phyloP scores from a whole-genome alignment of 92 coral and sea anemone species.

The Chrysogorgia sp. region DNA sequence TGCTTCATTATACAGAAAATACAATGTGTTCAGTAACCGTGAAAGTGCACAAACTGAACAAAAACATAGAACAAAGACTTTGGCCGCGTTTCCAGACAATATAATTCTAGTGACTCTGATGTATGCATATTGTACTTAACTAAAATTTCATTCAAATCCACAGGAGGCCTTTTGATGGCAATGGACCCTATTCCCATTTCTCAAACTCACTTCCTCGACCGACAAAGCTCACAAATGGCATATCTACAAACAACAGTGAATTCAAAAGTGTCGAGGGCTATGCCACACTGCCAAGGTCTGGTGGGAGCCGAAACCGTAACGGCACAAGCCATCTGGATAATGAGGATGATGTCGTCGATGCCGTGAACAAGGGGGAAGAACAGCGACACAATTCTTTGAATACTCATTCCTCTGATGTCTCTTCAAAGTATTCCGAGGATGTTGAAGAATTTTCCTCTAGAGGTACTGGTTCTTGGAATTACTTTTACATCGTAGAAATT shows the following conservation, averaged over 20 bases:
- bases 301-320: conserved; percentile 27
- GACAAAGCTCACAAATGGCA: conserved; percentile 19
- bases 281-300: conserved; percentile 82
- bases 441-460: conserved; percentile 8
- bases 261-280: conserved; percentile 49
- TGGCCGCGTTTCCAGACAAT: too few species aligned
- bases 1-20: too few species aligned
- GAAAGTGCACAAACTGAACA: too few species aligned
- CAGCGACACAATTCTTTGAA: background rate
- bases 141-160: background rate
- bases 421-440: conserved; percentile 24
- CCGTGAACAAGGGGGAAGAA: background rate
- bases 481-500: background rate
- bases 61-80: too few species aligned
- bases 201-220: conserved; percentile 19
- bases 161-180: conserved; percentile 27
- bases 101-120: too few species aligned
- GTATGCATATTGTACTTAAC: background rate
- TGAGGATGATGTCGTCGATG: background rate
- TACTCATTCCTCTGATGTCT: conserved; percentile 9
- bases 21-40: too few species aligned
- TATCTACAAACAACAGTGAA: conserved; percentile 2
- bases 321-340: conserved; percentile 12
- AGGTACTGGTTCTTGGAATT: conserved; percentile 6
- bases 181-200: background rate